These are phyloP conservation scores for Pardalotus punctatus DNA, from an alignment of 2,113 vertebrate species.

Conservation along the genomic window DNA sequence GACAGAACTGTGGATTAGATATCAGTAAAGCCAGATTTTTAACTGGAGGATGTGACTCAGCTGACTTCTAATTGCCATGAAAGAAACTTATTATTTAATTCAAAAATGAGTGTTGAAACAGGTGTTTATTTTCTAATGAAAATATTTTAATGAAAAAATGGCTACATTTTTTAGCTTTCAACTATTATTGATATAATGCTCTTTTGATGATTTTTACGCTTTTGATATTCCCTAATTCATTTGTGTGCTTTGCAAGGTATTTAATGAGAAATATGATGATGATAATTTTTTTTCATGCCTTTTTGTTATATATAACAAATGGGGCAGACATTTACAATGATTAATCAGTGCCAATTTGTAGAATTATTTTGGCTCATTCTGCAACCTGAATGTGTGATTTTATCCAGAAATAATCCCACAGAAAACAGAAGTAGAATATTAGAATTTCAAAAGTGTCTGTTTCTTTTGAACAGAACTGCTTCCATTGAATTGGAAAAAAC, in stretches of 20 bases:
- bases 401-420: neutral
- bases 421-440: neutral
- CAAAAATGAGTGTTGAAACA: neutral
- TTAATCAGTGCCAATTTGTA: neutral
- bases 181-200: neutral
- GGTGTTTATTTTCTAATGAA: neutral
- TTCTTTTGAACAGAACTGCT: neutral
- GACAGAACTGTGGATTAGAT: neutral
- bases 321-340: neutral
- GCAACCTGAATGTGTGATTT: neutral
- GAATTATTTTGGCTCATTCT: neutral
- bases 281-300: neutral
- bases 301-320: neutral
- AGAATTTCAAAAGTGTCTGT: neutral
- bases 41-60: neutral
- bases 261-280: neutral
- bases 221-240: neutral
- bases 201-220: neutral
- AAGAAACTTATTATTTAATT: constrained; percentile 7
- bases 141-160: neutral
- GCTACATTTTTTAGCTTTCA: neutral
- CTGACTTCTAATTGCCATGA: neutral
- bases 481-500: neutral
- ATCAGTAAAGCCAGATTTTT: neutral
- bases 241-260: neutral